Evolutionary conservation across 2,888 invertebrate species (phyloP), one percentile per base, ranked within the genome.

Genomic region (Leucophenga maculata): DNA sequence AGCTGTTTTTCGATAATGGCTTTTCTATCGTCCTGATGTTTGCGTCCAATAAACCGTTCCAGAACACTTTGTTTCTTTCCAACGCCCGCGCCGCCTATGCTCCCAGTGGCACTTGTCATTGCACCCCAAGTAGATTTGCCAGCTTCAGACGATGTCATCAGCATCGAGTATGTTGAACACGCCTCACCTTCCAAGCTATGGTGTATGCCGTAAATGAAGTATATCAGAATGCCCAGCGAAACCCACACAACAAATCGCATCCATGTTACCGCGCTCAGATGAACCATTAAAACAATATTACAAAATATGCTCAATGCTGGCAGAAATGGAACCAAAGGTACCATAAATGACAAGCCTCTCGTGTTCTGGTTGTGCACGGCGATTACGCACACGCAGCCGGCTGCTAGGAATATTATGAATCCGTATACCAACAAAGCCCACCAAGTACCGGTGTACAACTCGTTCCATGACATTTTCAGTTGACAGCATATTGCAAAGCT

Each of bases 191-290:
- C 92, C 86, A 94, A 94, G 87, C 95, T 96, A 86, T 95, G 93
- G 84, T 94, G 94, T 72, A 96, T 94, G 4, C 95, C 95, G 86
- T 96, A 95, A 1, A 94, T 89, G 88, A 95, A 95, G 86, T 96
- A 96, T 6, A 95, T 92, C 31, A 95, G 89, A 86, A 95, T 88
- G 92, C 96, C 96, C 70, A 95, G 86, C 55, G 93, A 91, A 91
- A 96, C 95, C 96, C 96, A 96, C 59, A 95, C 92, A 77, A 94
- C 91, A 85, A 96, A 96, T 50, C 96, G 90, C 6, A 95, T 89
- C 96, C 96, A 96, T 0, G 96, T 96, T 20, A 95, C 88, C 0
- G 92, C 90, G 75, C 94, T 94, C 67, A 96, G 89, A 79, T 95
- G 94, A 39, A 94, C 92, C 94, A 96, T 96, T 67, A 96, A 90